Evolutionary conservation across 2,113 vertebrate species (phyloP), one percentile per base, ranked within the genome.

Genomic region (Sylvietta virens): DNA sequence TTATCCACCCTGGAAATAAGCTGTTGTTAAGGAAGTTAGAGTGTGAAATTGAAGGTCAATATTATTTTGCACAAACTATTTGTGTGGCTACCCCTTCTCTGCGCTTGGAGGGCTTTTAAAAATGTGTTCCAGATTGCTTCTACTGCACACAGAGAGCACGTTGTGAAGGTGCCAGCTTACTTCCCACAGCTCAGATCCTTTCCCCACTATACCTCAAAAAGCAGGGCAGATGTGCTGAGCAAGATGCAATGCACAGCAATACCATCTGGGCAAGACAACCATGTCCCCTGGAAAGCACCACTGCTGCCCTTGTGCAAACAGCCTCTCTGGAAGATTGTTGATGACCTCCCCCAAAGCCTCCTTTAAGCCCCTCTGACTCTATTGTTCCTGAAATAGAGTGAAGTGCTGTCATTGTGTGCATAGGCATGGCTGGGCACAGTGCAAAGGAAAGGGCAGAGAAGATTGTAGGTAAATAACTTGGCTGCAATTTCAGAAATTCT

Each of bases 61-160:
- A 48, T 37, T 33, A 23, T 65, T 79, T 87, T 58, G 39, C 56
- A 66, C 61, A 66, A 54, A 40, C 13, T 58, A 62, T 85, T 88
- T 72, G 30, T 48, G 31, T 3, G 15, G 21, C 30, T 30, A 28
- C 15, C 11, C 20, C 33, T 66, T 31, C 39, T 92, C 44, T 13
- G 8, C 8, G 22, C 19, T 89, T 64, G 35, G 37, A 79, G 62
- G 39, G 15, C 23, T 79, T 88, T 85, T 54, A 2, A 58, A 74
- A 74, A 37, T 37, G 4, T 53, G 7, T 51, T 76, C 58, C 58
- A 89, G 21, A 9, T 60, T 40, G 27, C 33, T 77, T 56, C 56
- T 82, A 2, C 60, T 85, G 39, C 73, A 57, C 33, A 24, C 8
- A 6, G 37, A 21, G 11, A 86, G 40, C 27, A 21, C 0, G 0